Conservation (phyloP, 1,140 invertebrate genomes). For the Oreohelix idahoensis region DNA sequence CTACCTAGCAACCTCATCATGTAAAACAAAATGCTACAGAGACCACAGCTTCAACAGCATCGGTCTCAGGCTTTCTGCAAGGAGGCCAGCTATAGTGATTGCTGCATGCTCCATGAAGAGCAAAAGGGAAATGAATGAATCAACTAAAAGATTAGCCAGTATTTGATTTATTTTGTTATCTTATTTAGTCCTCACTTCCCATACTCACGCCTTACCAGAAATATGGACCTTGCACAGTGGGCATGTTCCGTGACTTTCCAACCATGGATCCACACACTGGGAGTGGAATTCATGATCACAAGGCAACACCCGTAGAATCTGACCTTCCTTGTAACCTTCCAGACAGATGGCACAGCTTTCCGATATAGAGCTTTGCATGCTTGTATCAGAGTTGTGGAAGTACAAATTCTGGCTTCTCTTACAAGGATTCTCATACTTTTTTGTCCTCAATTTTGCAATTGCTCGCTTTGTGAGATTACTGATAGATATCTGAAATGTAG, state of each 20-base stretch:
- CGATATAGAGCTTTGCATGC: conserved; percentile 56
- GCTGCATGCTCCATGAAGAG: too few species aligned
- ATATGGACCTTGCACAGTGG: conserved; percentile 73
- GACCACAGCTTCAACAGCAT: too few species aligned
- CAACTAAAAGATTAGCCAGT: too few species aligned
- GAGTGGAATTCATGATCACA: conserved; percentile 96
- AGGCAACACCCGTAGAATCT: conserved; percentile 86
- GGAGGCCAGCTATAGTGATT: too few species aligned
- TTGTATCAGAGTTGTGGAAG: conserved; percentile 47
- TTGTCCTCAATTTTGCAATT: conserved; percentile 67
- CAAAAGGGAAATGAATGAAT: too few species aligned
- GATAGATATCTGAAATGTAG: conserved; percentile 55
- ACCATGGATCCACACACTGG: conserved; percentile 96
- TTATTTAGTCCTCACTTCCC: too few species aligned
- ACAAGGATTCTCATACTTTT: conserved; percentile 61
- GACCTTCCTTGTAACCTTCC: conserved; percentile 72
- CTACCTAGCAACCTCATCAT: too few species aligned
- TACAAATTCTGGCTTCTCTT: conserved; percentile 48
- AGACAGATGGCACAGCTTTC: conserved; percentile 73
- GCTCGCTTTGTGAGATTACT: conserved; percentile 68
- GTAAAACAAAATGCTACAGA: too few species aligned
- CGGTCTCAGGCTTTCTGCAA: too few species aligned
- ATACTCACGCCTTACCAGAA: conserved; percentile 62
- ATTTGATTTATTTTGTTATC: too few species aligned
- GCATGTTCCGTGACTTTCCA: conserved; percentile 73